These are phyloP conservation scores for Camponotus pennsylvanicus DNA, from an alignment of 1,140 invertebrate species.

Conservation along the genomic window DNA sequence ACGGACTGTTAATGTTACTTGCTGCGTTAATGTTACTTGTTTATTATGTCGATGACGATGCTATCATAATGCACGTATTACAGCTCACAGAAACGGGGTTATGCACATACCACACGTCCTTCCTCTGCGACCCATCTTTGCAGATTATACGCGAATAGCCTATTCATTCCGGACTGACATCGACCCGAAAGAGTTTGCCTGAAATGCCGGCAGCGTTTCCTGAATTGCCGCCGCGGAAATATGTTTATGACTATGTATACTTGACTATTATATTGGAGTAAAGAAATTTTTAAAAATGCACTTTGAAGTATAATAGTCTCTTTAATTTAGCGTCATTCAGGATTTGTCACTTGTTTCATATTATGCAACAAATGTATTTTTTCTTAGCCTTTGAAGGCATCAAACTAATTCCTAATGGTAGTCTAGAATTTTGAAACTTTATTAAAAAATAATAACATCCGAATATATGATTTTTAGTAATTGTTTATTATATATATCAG, in stretches of 20 bases:
- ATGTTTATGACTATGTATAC: not conserved
- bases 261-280: not conserved
- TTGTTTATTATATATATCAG: not conserved
- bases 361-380: slow-evolving; percentile 24
- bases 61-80: slow-evolving; percentile 13
- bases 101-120: slow-evolving; percentile 69
- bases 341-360: not conserved
- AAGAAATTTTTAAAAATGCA: not conserved
- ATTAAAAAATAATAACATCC: not conserved
- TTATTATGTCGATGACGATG: slow-evolving; percentile 39
- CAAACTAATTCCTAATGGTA: not conserved
- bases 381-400: not conserved
- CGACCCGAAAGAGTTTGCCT: slow-evolving; percentile 39
- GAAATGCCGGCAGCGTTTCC: not conserved
- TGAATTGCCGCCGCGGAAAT: not conserved
- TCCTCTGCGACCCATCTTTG: slow-evolving; percentile 39
- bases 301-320: not conserved
- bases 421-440: not conserved
- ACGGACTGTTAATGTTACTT: slow-evolving; percentile 27
- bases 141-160: slow-evolving; percentile 38
- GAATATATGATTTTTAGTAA: not conserved
- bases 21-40: slow-evolving; percentile 50
- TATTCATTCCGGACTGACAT: slow-evolving; percentile 29
- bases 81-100: slow-evolving; percentile 62
- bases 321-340: not conserved